These are phyloP conservation scores for Nematostella vectensis DNA, from an alignment of 92 coral and sea anemone species.

Conservation along the genomic window DNA sequence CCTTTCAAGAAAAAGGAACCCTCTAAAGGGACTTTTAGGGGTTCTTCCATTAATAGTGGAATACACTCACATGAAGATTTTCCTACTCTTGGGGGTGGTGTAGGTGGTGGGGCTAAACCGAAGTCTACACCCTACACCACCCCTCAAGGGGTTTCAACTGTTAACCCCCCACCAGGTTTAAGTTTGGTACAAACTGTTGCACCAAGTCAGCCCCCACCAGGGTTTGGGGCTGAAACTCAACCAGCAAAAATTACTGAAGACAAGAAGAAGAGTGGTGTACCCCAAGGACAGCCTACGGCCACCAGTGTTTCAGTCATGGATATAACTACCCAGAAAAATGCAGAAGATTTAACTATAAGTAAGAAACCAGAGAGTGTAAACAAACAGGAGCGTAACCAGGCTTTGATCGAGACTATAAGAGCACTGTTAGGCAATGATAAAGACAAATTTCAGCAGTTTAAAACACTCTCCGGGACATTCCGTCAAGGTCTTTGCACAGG, in stretches of 20 bases:
- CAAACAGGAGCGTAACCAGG: slow-evolving; percentile 58
- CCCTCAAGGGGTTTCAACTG: slow-evolving; percentile 49
- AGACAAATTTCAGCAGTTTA: slow-evolving; percentile 68
- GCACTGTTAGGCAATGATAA: slow-evolving; percentile 40
- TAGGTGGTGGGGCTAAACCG: too few relatives aligned
- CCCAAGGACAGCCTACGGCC: too few relatives aligned
- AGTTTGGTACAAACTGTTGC: too few relatives aligned
- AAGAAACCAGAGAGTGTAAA: too few relatives aligned
- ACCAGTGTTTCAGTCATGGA: too few relatives aligned
- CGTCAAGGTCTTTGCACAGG: slow-evolving; percentile 73
- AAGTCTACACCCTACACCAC: background rate
- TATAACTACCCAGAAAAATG: too few relatives aligned
- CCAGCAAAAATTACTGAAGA: too few relatives aligned
- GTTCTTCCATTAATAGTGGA: background rate
- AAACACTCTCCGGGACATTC: slow-evolving; percentile 71
- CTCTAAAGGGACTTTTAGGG: slow-evolving; percentile 1
- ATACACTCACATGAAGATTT: slow-evolving; percentile 29
- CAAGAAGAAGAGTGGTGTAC: too few relatives aligned
- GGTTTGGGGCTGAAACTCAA: too few relatives aligned
- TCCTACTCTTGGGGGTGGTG: slow-evolving; percentile 22
- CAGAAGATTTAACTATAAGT: too few relatives aligned
- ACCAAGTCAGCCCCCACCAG: too few relatives aligned
- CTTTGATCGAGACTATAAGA: slow-evolving; percentile 56
- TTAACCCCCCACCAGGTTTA: slow-evolving; percentile 16
- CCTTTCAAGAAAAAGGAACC: background rate